These are phyloP conservation scores for Perizoma affinitatum DNA, from an alignment of 2,888 invertebrate species.

Conservation along the genomic window DNA sequence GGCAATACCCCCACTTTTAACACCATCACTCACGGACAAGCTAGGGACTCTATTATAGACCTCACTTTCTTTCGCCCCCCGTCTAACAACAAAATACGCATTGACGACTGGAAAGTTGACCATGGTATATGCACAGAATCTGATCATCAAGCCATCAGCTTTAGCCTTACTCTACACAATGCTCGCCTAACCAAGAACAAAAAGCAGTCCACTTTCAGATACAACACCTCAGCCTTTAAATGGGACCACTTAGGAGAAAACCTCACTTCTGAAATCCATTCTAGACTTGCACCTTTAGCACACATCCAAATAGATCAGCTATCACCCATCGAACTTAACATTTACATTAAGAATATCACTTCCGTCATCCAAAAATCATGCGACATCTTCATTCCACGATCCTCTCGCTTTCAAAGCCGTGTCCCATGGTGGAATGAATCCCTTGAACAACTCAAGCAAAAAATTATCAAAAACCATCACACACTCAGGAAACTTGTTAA, in stretches of 20 bases:
- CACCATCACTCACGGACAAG: neutral
- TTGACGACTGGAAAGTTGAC: conserved; percentile 28
- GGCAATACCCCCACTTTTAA: neutral
- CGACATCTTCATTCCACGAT: neutral
- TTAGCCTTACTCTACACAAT: neutral
- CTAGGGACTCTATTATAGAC: neutral
- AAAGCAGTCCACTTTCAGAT: neutral
- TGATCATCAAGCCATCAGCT: conserved; percentile 29
- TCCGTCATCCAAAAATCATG: conserved; percentile 1
- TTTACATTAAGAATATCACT: neutral
- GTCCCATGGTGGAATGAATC: conserved; percentile 16
- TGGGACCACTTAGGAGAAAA: neutral
- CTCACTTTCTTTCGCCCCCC: neutral
- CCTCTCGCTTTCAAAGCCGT: neutral
- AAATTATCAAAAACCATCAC: conserved; percentile 12
- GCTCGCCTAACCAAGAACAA: neutral
- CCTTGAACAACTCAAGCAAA: neutral
- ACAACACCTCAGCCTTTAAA: neutral
- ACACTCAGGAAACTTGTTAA: conserved; percentile 1
- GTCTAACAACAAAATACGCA: neutral
- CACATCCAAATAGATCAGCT: neutral
- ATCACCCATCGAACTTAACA: no score
- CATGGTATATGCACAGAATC: conserved; percentile 7
- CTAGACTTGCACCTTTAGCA: neutral
- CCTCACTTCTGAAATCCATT: neutral